These are phyloP conservation scores for Tachysurus fulvidraco DNA, from an alignment of 2,113 vertebrate genomes.

Conservation along the genomic window DNA sequence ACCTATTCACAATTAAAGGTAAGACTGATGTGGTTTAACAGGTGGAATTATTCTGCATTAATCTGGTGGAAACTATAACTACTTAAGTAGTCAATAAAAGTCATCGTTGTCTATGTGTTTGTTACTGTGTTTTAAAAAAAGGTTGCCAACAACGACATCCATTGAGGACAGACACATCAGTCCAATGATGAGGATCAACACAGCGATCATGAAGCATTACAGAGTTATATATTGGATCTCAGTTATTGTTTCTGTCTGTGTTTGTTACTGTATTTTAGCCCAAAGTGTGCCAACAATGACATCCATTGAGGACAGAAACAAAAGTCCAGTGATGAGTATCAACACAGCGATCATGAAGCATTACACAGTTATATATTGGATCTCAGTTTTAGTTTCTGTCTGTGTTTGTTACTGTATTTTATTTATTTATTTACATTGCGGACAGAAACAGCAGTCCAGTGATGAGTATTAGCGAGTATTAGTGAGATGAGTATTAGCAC, in stretches of 20 bases:
- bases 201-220: neutral
- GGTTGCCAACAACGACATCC: neutral
- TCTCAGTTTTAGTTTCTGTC: too few relatives aligned
- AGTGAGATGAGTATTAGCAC: too few relatives aligned
- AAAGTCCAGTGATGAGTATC: neutral
- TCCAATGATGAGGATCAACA: neutral
- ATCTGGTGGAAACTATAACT: neutral
- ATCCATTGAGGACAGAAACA: too few relatives aligned
- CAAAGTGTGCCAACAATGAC: too few relatives aligned
- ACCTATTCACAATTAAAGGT: neutral
- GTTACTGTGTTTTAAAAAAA: neutral
- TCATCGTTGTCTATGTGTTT: neutral
- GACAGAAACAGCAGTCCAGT: too few relatives aligned
- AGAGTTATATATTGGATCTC: too few relatives aligned
- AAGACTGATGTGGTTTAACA: neutral
- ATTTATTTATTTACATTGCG: too few relatives aligned
- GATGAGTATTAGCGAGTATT: too few relatives aligned
- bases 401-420: too few relatives aligned
- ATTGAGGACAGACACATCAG: neutral
- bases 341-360: neutral
- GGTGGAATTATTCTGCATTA: neutral
- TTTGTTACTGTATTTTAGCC: too few relatives aligned
- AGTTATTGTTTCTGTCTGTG: too few relatives aligned
- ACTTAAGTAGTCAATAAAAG: neutral
- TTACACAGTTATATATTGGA: too few relatives aligned